Percentiles rank a stretch among this genome's conserved stretches.
These are phyloP conservation scores for Tragelaphus buxtoni DNA, from an alignment of 2,113 vertebrate genomes.

Conservation along the genomic window DNA sequence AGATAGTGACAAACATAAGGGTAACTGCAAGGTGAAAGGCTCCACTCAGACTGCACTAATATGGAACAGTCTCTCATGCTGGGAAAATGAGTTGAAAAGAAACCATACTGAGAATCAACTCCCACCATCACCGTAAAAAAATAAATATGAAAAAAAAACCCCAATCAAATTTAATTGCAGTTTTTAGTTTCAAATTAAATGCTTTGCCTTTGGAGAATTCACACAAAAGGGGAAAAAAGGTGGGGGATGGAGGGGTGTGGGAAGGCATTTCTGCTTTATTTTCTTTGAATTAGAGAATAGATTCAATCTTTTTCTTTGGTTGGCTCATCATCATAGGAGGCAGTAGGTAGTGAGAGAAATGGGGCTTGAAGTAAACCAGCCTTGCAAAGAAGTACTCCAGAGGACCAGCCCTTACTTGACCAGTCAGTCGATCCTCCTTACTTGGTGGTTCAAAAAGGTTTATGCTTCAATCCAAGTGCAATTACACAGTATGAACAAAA, in stretches of 20 bases:
- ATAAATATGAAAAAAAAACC: not conserved
- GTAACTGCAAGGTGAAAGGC: not conserved
- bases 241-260: not conserved
- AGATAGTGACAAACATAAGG: not conserved
- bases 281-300: not conserved
- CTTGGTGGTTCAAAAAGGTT: not conserved
- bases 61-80: not conserved
- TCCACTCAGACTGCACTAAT: constrained; percentile 23
- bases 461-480: not conserved
- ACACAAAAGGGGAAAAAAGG: not conserved
- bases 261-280: not conserved
- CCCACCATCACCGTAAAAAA: constrained; percentile 8
- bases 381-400: not conserved
- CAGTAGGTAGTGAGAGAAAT: not conserved
- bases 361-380: not conserved
- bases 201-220: not conserved
- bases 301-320: not conserved
- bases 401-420: not conserved
- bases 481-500: not conserved
- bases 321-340: not conserved
- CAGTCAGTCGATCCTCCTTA: not conserved
- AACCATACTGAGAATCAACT: not conserved
- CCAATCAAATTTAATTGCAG: not conserved
- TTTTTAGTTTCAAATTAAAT: constrained; percentile 53
- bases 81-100: constrained; percentile 25